Evolutionary conservation across 2,888 invertebrate genomes (phyloP).

Genomic region (Chaitophorus viminalis): DNA sequence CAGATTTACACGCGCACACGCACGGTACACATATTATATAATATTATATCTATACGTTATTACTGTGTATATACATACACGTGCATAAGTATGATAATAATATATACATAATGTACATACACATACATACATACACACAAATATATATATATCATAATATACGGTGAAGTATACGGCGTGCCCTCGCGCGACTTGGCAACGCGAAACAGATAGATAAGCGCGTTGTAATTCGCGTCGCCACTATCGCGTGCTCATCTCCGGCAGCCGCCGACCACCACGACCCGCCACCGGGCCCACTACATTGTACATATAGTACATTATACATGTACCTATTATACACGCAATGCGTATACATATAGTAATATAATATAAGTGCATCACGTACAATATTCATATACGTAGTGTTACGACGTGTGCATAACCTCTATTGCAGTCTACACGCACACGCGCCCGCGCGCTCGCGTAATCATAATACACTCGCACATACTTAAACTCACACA

Average conservation of each 20-base stretch:
- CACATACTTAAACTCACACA: neutral
- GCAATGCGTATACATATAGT: too few relatives aligned
- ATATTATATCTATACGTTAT: too few relatives aligned
- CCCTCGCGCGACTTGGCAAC: constrained; percentile 43
- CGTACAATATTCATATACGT: neutral
- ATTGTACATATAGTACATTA: neutral
- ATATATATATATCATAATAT: neutral
- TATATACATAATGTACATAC: neutral
- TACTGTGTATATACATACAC: too few relatives aligned
- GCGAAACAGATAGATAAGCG: constrained; percentile 52
- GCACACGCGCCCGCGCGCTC: neutral
- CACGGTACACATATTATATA: too few relatives aligned
- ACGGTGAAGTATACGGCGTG: neutral
- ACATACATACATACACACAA: neutral
- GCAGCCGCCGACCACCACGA: neutral
- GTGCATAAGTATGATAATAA: neutral
- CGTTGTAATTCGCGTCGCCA: constrained; percentile 42
- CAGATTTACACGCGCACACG: neutral
- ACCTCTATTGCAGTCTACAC: neutral
- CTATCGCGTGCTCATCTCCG: constrained; percentile 31
- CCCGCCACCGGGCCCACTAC: neutral
- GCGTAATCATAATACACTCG: neutral
- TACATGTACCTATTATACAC: too few relatives aligned
- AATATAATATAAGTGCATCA: neutral
- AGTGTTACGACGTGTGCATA: constrained; percentile 19